Evolutionary conservation across 2,888 invertebrate species (phyloP).

Genomic region (Brachypalpus laphriformis): DNA sequence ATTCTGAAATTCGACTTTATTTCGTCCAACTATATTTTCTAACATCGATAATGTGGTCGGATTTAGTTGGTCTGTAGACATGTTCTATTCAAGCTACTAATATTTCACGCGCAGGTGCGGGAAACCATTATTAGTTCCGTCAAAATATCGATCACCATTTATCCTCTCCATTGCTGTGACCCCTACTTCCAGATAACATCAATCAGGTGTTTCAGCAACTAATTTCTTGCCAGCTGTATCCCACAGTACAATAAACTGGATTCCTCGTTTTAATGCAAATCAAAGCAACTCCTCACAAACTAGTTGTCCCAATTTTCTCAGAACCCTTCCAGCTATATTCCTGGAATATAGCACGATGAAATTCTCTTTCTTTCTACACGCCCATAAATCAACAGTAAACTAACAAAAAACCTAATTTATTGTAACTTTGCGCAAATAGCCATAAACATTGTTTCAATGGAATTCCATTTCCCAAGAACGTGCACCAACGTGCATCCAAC

Average conservation of each 20-base stretch:
- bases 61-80: too few relatives aligned
- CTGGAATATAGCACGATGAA: constrained; percentile 25
- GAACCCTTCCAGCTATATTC: constrained; percentile 34
- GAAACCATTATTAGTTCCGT: too few relatives aligned
- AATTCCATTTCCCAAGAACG: constrained; percentile 62
- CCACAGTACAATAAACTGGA: background rate
- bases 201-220: too few relatives aligned
- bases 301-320: constrained; percentile 26
- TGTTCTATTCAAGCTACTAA: too few relatives aligned
- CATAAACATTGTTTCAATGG: constrained; percentile 62
- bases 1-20: too few relatives aligned
- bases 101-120: too few relatives aligned
- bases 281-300: background rate
- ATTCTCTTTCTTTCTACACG: background rate
- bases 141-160: too few relatives aligned
- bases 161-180: too few relatives aligned
- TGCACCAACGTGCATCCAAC: constrained; percentile 64
- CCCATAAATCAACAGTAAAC: constrained; percentile 60
- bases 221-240: too few relatives aligned
- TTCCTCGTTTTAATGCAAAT: background rate
- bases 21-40: too few relatives aligned
- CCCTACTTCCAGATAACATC: too few relatives aligned
- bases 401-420: constrained; percentile 52
- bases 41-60: too few relatives aligned
- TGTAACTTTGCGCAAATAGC: constrained; percentile 62